Evolutionary conservation across 2,797 vertebrate species (phyloP), one percentile per base, ranked within the genome.

Genomic region (Premnoplex brunnescens): DNA sequence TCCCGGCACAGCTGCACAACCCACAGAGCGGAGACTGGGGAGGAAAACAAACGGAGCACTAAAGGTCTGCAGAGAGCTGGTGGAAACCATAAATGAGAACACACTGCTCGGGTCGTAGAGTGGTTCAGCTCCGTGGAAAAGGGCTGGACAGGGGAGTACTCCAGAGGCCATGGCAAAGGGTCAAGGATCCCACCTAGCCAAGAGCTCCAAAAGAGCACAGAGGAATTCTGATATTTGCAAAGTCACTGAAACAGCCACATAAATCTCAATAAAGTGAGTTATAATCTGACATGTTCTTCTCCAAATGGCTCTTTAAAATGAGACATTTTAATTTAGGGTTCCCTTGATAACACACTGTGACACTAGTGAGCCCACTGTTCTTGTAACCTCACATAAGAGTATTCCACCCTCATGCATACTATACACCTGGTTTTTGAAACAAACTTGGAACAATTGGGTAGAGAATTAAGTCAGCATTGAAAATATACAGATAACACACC

Each of bases 1-100:
- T 12, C 55, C 24, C 36, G 0, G 0, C 0, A 12, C 68, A 74
- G 72, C 72, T 39, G 48, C 71, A 41, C n/a, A 1, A 20, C 22
- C 28, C 17, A 3, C 75, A 79, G 1, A 2, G 4, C 28, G 39
- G 37, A 52, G 27, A 26, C 23, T 2, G 5, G 22, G 69, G 39
- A 89, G 46, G 36, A 39, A 44, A 66, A 34, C 12, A 44, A 52
- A 54, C 0, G 1, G 43, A 88, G 71, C 64, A 51, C 0, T 0
- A 21, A 9, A 1, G 11, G 43, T 37, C 66, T 76, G 63, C 13
- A 43, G 32, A 60, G 58, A 62, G 48, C 55, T 67, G 67, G 4
- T 16, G 59, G 43, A 32, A 79, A 14, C 1, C 5, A 49, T 2
- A 36, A 52, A 66, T 4, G 41, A 5, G 23, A 58, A 67, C 37